Conservation (phyloP, 2,113 vertebrate species). For the Thryonomys swinderianus region DNA sequence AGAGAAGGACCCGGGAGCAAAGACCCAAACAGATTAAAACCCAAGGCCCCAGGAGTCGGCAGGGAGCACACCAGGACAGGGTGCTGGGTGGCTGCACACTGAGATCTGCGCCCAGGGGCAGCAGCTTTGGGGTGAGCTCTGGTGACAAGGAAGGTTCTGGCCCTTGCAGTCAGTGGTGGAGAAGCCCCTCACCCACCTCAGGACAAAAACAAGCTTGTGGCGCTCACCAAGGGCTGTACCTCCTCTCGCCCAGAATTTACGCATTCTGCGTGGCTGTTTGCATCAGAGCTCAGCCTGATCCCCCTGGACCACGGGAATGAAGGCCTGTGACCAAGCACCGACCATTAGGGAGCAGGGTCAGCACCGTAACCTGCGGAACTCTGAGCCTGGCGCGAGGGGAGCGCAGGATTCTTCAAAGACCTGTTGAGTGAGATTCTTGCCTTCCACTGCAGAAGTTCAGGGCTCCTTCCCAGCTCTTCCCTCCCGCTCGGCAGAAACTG, state of each 20-base stretch:
- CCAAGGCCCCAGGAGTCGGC: fast-evolving
- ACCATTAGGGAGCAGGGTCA: neutral
- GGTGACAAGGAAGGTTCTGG: neutral
- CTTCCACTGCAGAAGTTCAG: neutral
- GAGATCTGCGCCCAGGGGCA: too few relatives aligned
- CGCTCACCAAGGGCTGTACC: neutral
- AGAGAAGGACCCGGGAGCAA: neutral
- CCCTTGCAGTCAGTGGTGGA: fast-evolving
- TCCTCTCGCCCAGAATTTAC: too few relatives aligned
- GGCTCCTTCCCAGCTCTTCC: neutral
- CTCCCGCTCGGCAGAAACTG: constrained; percentile 5
- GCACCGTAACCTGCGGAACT: fast-evolving
- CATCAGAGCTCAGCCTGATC: too few relatives aligned
- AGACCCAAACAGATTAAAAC: neutral
- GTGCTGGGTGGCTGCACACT: fast-evolving
- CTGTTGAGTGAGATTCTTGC: neutral
- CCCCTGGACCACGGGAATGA: neutral
- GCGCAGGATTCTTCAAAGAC: neutral
- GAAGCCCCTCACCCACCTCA: fast-evolving
- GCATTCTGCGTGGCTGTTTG: neutral
- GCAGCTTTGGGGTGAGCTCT: neutral
- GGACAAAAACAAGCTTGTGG: neutral
- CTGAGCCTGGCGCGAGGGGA: fast-evolving
- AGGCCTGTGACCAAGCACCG: fast-evolving
- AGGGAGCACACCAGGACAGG: neutral